Base-by-base conservation (phyloP, 2,113 vertebrate genomes). In the Plotosus lineatus region DNA sequence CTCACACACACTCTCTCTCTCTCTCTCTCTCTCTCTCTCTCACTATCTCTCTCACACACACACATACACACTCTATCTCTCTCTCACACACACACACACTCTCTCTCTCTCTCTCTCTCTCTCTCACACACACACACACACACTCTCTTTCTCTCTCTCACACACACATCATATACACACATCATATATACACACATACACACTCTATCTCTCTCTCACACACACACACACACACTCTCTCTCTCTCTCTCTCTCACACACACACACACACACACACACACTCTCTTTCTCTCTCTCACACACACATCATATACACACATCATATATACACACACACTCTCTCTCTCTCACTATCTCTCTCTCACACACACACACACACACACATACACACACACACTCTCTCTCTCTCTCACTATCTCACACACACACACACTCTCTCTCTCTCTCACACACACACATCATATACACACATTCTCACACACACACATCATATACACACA, bases 301-400 rank as follows among this genome's bases (percentile, higher is more conserved):
- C 21, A 15, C 58, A 38, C 56, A 66, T 73, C 75, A 75, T 68
- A 17, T 65, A n/a, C n/a, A 55, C 60, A 9, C 78, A 75, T 12
- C 33, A 58, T 46, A 48, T 75, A 66, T 26, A 40, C 77, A 75
- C n/a, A 66, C 71, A 66, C 71, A 63, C n/a, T n/a, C n/a, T n/a
- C n/a, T n/a, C n/a, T n/a, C n/a, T n/a, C n/a, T n/a, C n/a, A n/a
- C n/a, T n/a, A n/a, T n/a, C n/a, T n/a, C n/a, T n/a, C n/a, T n/a
- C 12, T 31, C n/a, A 26, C 38, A 26, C 73, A 63, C 46, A 63
- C 31, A 61, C 14, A 51, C 60, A 78, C 60, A 48, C 8, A 65
- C 6, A n/a, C 10, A 26, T 55, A 31, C 74, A 58, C 73, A 56
- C n/a, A n/a, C n/a, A n/a, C n/a, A n/a, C n/a, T n/a, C n/a, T n/a